Evolutionary conservation across 2,797 vertebrate genomes (phyloP), one percentile per base, ranked within the genome.

Genomic region (Darevskia mixta): DNA sequence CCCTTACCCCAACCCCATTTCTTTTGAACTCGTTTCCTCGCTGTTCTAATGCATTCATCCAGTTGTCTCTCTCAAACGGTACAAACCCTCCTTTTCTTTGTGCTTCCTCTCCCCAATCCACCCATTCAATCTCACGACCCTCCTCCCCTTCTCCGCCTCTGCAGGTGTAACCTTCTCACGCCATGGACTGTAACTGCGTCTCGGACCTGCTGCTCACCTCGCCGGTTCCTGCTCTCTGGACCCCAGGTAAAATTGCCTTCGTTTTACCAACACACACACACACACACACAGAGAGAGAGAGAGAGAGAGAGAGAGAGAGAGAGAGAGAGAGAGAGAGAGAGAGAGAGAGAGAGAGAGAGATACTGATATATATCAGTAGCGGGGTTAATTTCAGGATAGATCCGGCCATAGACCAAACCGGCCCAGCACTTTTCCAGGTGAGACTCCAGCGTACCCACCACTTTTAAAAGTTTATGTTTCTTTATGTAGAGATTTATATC

Each of bases 141-240:
- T 49, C 1, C 5, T 23, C 25, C 8, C 32, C 78, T 2, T 80
- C 84, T 83, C 25, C 76, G 88, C 84, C 64, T 71, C 71, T n/a
- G n/a, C 85, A 86, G 88, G 85, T 78, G 64, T 23, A 49, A 32
- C 11, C 43, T 38, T 9, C 17, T 9, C 86, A 82, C 83, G 49
- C 79, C 95, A 99, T 98, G 98, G 98, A 98, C 97, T 98, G 98
- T 97, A 98, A 98, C 97, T 99, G 98, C 93, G 98, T 98, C 95
- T 98, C 98, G 95, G 98, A 99, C 94, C 96, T 99, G 94, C 97
- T 99, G 93, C 97, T 99, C 92, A 96, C 97, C 92, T 98, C 98
- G 79, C 98, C 98, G 17, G 97, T 99, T 95, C 98, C 98, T 29
- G 97, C 98, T 66, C 98, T 99, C 91, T 99, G 98, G 98, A 98